Conservation (phyloP, 2,888 invertebrate species). For the Molanna angustata region DNA sequence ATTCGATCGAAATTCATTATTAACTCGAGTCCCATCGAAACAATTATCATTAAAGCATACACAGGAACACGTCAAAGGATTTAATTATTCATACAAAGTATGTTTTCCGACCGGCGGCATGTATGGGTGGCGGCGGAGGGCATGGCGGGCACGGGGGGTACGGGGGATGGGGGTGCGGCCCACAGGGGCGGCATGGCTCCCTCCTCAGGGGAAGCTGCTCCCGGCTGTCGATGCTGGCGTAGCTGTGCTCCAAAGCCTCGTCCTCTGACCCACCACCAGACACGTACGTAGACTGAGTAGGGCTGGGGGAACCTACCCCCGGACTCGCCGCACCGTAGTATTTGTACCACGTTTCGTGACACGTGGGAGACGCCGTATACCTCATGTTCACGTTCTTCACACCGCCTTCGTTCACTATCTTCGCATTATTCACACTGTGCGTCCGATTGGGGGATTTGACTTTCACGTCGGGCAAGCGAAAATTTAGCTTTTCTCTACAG, state of each 20-base stretch:
- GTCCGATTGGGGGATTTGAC: constrained; percentile 58
- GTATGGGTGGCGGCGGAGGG: constrained; percentile 38
- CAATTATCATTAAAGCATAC: constrained; percentile 1
- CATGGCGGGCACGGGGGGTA: neutral
- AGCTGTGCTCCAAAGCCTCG: constrained; percentile 55
- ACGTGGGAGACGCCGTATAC: constrained; percentile 53
- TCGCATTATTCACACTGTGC: constrained; percentile 52
- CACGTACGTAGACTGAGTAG: constrained; percentile 63
- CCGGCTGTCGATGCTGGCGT: constrained; percentile 55
- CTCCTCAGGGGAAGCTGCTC: constrained; percentile 47
- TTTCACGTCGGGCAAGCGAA: constrained; percentile 77
- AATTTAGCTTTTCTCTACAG: constrained; percentile 86
- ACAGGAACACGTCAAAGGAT: neutral
- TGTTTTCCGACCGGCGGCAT: constrained; percentile 50
- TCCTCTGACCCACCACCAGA: constrained; percentile 61
- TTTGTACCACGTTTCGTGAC: constrained; percentile 55
- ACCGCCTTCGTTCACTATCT: constrained; percentile 49
- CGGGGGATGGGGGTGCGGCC: constrained; percentile 31
- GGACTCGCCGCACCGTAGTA: constrained; percentile 47
- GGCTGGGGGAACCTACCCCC: constrained; percentile 59
- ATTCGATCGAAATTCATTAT: too few species aligned
- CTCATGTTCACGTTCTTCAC: constrained; percentile 52
- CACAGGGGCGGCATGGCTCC: constrained; percentile 37
- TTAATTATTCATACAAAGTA: constrained; percentile 45
- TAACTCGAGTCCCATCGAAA: too few species aligned